phyloP scores from a whole-genome alignment of 2,888 invertebrate genomes.

The Acholoe squamosa region DNA sequence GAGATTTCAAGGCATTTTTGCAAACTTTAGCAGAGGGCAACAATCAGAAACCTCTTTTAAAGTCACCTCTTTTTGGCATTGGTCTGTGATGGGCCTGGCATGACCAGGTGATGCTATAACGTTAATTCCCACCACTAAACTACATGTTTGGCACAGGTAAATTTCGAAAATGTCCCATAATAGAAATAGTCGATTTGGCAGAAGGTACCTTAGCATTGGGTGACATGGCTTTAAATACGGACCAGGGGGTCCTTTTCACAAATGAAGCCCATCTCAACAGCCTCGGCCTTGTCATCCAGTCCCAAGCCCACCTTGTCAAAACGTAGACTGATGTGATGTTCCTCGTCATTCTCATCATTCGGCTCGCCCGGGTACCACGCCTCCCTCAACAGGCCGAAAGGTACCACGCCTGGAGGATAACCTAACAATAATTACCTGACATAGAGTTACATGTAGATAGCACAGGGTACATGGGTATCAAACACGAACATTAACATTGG shows the following conservation, averaged over 20 bases:
- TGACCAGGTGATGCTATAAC: too few species aligned
- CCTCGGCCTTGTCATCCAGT: slow-evolving; percentile 32
- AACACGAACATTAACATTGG: too few species aligned
- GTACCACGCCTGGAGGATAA: slow-evolving; percentile 35
- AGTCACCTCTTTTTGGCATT: too few species aligned
- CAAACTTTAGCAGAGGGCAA: too few species aligned
- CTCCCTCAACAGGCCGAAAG: slow-evolving; percentile 45
- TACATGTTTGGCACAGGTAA: too few species aligned
- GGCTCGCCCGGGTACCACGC: slow-evolving; percentile 57
- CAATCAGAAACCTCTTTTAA: too few species aligned
- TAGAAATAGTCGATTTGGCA: too few species aligned
- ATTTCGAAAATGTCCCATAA: too few species aligned
- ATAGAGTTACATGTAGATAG: not conserved
- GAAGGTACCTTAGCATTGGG: too few species aligned
- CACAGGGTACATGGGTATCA: not conserved
- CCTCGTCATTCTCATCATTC: slow-evolving; percentile 49
- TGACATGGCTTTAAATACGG: not conserved
- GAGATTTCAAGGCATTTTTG: too few species aligned
- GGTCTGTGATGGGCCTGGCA: too few species aligned
- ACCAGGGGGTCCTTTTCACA: slow-evolving; percentile 42
- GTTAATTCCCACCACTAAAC: too few species aligned
- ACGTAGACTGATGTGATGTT: slow-evolving; percentile 18
- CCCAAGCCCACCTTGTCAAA: slow-evolving; percentile 39
- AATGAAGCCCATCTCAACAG: slow-evolving; percentile 25
- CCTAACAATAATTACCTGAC: slow-evolving; percentile 27